Percentiles rank a stretch among this genome's conserved stretches.
Evolutionary conservation across 2,797 vertebrate genomes (phyloP).

Genomic region (Caiman crocodilus): DNA sequence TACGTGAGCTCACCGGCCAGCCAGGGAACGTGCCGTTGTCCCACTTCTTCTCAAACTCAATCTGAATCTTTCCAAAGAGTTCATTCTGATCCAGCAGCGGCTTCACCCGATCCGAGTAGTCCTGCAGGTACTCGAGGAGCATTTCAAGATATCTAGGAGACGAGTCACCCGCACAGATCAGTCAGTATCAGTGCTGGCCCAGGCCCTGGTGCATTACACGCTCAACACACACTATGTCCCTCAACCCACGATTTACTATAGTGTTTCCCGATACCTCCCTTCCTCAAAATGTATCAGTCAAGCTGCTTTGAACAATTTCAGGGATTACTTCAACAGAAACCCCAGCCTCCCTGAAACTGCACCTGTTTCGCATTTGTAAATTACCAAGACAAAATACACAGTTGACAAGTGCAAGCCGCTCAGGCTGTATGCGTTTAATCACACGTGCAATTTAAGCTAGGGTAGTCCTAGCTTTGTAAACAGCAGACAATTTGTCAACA

Average conservation of each 20-base stretch:
- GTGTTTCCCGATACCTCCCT: background rate
- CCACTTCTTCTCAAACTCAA: conserved; percentile 98
- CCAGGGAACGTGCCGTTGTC: conserved; percentile 95
- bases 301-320: background rate
- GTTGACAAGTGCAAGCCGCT: background rate
- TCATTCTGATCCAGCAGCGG: conserved; percentile 97
- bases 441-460: background rate
- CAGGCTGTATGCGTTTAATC: background rate
- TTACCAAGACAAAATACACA: background rate
- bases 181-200: background rate
- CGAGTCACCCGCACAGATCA: background rate
- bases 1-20: conserved; percentile 89
- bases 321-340: background rate
- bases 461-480: background rate
- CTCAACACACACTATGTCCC: background rate
- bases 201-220: background rate
- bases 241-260: too few species aligned
- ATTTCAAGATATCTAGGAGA: conserved; percentile 93
- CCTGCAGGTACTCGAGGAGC: conserved; percentile 97
- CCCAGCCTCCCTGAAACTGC: background rate
- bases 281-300: background rate
- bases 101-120: conserved; percentile 96
- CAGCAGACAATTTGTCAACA: background rate
- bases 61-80: conserved; percentile 94
- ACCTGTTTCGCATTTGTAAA: background rate